phyloP scores from a whole-genome alignment of 2,797 vertebrate genomes.

The Dendrocincla fuliginosa region DNA sequence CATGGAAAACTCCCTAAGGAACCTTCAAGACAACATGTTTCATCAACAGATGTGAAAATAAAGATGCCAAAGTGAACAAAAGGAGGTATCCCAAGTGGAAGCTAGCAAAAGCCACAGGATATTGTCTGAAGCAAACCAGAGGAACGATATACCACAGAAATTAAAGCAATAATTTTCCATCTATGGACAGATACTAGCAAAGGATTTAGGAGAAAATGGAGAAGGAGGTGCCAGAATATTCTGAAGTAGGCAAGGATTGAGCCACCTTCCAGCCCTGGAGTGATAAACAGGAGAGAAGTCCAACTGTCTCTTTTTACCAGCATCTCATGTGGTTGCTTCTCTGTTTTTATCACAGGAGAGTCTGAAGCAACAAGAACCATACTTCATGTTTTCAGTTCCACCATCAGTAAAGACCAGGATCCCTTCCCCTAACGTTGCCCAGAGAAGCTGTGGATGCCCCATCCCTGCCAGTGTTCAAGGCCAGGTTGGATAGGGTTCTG shows the following conservation, averaged over 20 bases:
- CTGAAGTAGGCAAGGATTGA: background rate
- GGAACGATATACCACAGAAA: background rate
- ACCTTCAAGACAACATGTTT: background rate
- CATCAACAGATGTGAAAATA: background rate
- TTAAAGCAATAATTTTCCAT: background rate
- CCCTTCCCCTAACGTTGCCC: background rate
- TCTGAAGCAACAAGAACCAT: background rate
- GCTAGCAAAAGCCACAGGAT: background rate
- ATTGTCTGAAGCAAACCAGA: background rate
- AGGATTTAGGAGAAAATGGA: background rate
- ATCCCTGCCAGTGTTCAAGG: background rate
- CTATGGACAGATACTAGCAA: background rate
- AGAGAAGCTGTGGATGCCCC: background rate
- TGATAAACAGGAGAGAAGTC: background rate
- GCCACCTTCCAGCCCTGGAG: background rate
- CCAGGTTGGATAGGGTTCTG: rapidly evolving
- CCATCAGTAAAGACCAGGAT: background rate
- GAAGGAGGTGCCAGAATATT: background rate
- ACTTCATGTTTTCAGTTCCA: background rate
- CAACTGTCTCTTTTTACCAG: background rate
- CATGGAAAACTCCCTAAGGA: background rate
- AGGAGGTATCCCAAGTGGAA: background rate
- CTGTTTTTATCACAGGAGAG: background rate
- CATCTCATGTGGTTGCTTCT: background rate
- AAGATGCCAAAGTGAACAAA: background rate